Evolutionary conservation across 2,113 vertebrate genomes (phyloP).

Genomic region (Neolamprologus modestus): DNA sequence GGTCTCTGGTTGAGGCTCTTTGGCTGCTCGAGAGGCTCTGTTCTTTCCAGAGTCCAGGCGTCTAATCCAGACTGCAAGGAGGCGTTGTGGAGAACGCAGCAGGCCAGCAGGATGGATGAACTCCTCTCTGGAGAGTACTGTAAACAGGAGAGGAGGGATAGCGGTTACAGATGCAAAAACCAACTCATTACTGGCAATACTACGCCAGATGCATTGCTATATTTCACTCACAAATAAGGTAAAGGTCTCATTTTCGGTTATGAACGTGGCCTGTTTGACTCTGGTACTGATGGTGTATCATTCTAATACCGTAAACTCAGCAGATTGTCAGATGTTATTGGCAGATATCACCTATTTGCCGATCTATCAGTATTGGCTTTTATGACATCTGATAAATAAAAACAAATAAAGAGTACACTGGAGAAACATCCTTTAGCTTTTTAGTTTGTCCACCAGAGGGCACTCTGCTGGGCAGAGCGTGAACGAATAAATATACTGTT

Average conservation of each 20-base stretch:
- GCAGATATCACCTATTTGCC: background rate
- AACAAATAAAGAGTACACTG: background rate
- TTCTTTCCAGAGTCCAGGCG: conserved; percentile 79
- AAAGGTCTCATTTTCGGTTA: background rate
- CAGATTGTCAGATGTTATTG: fast-evolving
- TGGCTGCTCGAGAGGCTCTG: conserved; percentile 73
- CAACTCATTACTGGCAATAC: background rate
- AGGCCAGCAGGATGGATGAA: conserved; percentile 89
- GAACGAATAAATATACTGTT: background rate
- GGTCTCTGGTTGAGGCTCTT: conserved; percentile 76
- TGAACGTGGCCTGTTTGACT: background rate
- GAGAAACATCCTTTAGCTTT: fast-evolving
- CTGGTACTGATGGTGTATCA: background rate
- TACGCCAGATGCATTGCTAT: background rate
- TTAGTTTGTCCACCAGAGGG: background rate
- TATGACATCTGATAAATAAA: background rate
- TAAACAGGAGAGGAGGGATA: background rate
- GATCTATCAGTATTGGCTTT: background rate
- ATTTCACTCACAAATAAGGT: background rate
- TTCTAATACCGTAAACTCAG: background rate
- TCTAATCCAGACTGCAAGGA: conserved; percentile 87
- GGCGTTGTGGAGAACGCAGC: conserved; percentile 93
- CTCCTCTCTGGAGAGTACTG: conserved; percentile 95
- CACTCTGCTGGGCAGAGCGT: background rate
- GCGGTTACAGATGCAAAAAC: background rate